Base-by-base conservation (phyloP, 2,797 vertebrate genomes). In the Cheirogaleus major region DNA sequence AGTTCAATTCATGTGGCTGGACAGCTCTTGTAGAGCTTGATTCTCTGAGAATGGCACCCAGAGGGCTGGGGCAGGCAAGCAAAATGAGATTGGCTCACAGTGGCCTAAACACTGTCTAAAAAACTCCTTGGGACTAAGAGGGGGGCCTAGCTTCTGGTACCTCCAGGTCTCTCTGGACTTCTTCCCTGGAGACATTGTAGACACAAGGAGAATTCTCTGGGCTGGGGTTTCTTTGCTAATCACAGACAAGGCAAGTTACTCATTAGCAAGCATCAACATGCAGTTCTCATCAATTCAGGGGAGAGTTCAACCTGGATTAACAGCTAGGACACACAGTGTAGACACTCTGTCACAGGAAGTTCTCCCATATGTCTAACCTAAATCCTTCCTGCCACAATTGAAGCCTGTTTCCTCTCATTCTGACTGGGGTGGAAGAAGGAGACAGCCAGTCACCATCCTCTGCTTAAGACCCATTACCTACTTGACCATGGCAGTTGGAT, bases 341-440 rank as follows among this genome's bases (percentile, higher is more conserved):
- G 98, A 96, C 86, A 76, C 38, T 76, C 73, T 57, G 90, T 80
- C 95, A 94, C 93, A 95, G 98, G 97, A 97, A 98, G 97, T 97
- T 88, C 97, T 97, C 93, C 87, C 96, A 69, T 94, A 90, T 22
- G 94, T 96, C 97, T 97, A 97, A 96, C 96, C 89, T 95, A 96
- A 97, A 96, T 97, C 97, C 97, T 98, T 98, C 98, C 97, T 97
- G 97, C 70, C 82, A 69, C 85, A 80, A 43, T n/a, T 55, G 80
- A 96, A 97, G 75, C 75, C 91, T 8, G 11, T 94, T 98, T 98
- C 96, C 98, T 98, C 81, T 97, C 85, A 93, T 97, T 97, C 91
- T 95, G 86, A 84, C 91, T 52, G 20, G 22, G 32, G 50, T 89
- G 67, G 81, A 89, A 95, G 85, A 94, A 73, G 80, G 86, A 84